phyloP scores from a whole-genome alignment of 2,113 vertebrate species.

The Rhizomys pruinosus region DNA sequence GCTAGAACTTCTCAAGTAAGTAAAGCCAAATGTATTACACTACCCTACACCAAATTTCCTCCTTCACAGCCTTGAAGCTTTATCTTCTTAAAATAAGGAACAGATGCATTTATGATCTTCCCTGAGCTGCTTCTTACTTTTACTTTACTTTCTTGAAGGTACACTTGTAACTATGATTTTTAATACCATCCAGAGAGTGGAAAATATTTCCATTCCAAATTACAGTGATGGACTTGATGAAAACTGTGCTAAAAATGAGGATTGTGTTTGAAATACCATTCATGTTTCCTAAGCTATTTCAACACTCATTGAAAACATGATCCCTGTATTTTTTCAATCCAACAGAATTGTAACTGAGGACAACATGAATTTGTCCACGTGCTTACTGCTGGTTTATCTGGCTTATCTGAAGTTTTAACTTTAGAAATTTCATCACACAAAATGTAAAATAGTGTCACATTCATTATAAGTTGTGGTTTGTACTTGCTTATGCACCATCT shows the following conservation, averaged over 20 bases:
- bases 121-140: neutral
- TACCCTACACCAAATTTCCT: rapidly evolving
- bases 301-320: neutral
- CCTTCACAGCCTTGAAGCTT: neutral
- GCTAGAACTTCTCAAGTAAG: neutral
- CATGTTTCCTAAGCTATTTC: neutral
- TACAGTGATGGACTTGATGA: neutral
- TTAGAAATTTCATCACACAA: constrained; percentile 28
- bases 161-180: constrained; percentile 32
- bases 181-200: neutral
- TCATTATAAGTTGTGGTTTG: neutral
- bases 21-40: neutral
- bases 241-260: neutral
- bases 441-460: neutral
- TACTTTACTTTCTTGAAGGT: neutral
- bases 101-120: neutral
- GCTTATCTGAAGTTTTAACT: neutral
- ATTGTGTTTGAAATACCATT: neutral
- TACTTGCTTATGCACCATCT: constrained; percentile 40
- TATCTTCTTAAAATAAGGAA: neutral
- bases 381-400: neutral
- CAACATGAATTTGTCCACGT: neutral
- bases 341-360: neutral
- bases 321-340: constrained; percentile 21
- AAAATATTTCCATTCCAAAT: neutral